Conservation (phyloP, 1,140 invertebrate species). For the Hypothenemus hampei region DNA sequence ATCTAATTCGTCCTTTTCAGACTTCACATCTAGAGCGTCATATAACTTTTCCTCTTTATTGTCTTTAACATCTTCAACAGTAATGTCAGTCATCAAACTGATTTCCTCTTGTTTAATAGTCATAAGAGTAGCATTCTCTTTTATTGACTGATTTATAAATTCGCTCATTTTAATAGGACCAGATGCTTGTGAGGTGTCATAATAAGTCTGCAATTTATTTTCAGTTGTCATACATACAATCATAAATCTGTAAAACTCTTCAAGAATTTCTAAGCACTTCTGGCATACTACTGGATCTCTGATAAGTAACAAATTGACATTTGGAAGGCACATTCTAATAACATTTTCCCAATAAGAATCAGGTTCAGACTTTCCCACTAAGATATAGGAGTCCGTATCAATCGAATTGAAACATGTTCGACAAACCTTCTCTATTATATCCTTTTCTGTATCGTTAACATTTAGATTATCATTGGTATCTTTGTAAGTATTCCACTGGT, state of each 20-base stretch:
- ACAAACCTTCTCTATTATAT: neutral
- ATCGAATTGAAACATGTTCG: conserved; percentile 4
- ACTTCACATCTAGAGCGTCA: conserved; percentile 7
- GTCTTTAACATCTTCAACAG: too few relatives aligned
- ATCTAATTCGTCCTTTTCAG: neutral
- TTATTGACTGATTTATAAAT: conserved; percentile 2
- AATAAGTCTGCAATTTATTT: conserved; percentile 7
- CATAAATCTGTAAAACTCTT: conserved; percentile 11
- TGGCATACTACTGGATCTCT: conserved; percentile 16
- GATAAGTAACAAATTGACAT: conserved; percentile 9
- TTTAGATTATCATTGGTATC: conserved; percentile 15
- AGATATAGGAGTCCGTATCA: neutral
- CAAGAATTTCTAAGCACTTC: conserved; percentile 8
- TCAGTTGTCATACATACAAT: conserved; percentile 3
- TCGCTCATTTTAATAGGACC: neutral
- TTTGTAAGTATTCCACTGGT: neutral
- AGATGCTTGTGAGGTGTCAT: neutral
- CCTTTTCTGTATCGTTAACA: neutral
- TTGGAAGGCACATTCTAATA: conserved; percentile 12
- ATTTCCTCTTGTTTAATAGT: conserved; percentile 5
- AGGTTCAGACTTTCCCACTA: neutral
- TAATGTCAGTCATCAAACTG: neutral
- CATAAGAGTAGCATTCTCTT: neutral
- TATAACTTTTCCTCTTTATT: too few relatives aligned
- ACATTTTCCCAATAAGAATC: neutral